Evolutionary conservation across 2,888 invertebrate genomes (phyloP).

Genomic region (Pristionchus entomophagus): DNA sequence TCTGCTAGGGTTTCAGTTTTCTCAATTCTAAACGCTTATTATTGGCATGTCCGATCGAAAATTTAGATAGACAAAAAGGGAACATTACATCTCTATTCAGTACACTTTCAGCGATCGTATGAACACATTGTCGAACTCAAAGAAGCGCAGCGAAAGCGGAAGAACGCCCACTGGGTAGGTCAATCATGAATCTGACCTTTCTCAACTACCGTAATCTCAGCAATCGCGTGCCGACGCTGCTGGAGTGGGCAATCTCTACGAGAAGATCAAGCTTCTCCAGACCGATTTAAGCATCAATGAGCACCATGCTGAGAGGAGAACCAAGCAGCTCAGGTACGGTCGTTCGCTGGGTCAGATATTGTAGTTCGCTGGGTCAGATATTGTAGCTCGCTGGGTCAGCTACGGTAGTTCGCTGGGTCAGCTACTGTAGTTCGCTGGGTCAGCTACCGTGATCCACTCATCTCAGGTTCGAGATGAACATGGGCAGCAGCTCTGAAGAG

Average conservation of each 20-base stretch:
- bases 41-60: too few relatives aligned
- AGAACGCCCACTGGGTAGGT: not conserved
- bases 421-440: too few relatives aligned
- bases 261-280: slow-evolving; percentile 25
- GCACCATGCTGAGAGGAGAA: slow-evolving; percentile 4
- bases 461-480: slow-evolving; percentile 27
- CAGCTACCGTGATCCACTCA: too few relatives aligned
- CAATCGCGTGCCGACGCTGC: not conserved
- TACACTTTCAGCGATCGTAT: not conserved
- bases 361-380: too few relatives aligned
- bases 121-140: not conserved
- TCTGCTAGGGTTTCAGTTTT: too few relatives aligned
- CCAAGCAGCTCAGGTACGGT: slow-evolving; percentile 19
- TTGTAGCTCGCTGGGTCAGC: too few relatives aligned
- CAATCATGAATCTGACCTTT: not conserved
- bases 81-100: not conserved
- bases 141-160: not conserved
- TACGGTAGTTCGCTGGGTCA: too few relatives aligned
- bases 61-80: too few relatives aligned
- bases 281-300: slow-evolving; percentile 24
- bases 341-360: not conserved
- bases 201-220: slow-evolving; percentile 11
- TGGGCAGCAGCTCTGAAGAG: not conserved
- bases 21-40: too few relatives aligned
- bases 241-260: slow-evolving; percentile 11